Evolutionary conservation across 2,797 vertebrate species (phyloP), one percentile per base, ranked within the genome.

Genomic region (Gastrophryne carolinensis): DNA sequence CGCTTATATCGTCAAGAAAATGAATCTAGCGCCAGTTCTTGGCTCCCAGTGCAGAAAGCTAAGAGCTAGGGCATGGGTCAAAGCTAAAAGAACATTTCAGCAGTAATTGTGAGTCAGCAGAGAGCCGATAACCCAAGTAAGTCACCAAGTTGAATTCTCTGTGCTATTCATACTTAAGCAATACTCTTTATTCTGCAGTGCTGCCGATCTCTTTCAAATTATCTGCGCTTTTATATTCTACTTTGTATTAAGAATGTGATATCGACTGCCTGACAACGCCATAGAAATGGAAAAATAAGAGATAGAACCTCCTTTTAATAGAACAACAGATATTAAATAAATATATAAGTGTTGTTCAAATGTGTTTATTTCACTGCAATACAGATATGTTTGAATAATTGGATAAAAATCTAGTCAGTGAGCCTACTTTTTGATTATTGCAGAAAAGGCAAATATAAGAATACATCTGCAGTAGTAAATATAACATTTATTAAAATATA

Each of bases 21-120:
- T 29, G 26, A 10, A 26, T 27, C 24, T 56, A 26, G 26, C n/a
- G 26, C 52, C 52, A 56, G 24, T 56, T 50, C 47, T 49, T 23
- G 10, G 44, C 44, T 49, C 44, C 19, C 15, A 49, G 19, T 17
- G 27, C 27, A 58, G 29, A 30, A 41, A 39, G 32, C 50, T 23
- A 17, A 68, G 32, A 68, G 50, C 34, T 39, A 34, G 23, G 35
- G 4, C 65, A 68, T 37, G 39, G 65, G 64, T 53, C 47, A 67
- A 52, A 34, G 37, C 47, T 34, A 67, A 67, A 35, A 67, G 64
- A 67, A 67, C 23, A 67, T 54, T 37, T 54, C 23, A 68, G 39
- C 12, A 68, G 34, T 26, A 68, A 7, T 68, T 47, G 53, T 67
- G 65, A 54, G 50, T 54, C 65, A 68, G 49, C 65, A 56, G 56